Conservation (phyloP, 2,113 vertebrate genomes). For the Podilymbus podiceps region DNA sequence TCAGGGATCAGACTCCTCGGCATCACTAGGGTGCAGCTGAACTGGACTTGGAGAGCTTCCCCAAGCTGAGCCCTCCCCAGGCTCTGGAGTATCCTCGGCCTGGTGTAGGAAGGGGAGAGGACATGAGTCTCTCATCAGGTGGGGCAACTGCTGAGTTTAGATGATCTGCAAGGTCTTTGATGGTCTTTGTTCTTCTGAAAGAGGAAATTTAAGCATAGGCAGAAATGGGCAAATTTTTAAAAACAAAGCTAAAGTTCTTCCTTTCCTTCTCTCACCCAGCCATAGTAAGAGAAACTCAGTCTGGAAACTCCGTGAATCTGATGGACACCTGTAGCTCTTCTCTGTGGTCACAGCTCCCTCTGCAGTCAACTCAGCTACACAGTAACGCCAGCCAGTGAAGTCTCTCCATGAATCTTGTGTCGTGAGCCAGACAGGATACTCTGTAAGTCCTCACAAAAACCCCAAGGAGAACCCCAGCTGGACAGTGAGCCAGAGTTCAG, state of each 20-base stretch:
- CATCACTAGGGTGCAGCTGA: neutral
- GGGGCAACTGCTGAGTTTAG: neutral
- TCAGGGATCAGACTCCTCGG: neutral
- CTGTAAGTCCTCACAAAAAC: neutral
- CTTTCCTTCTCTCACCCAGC: neutral
- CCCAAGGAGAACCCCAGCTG: neutral
- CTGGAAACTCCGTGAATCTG: neutral
- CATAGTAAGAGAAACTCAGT: neutral
- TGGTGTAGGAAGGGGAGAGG: neutral
- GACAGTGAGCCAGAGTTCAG: neutral
- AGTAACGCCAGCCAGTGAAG: neutral
- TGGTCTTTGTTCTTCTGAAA: neutral
- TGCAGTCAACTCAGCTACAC: neutral
- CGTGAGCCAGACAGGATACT: neutral
- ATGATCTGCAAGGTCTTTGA: rapidly evolving
- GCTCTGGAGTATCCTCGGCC: neutral
- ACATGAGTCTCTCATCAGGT: neutral
- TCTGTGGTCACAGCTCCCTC: neutral
- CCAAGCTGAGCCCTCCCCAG: neutral
- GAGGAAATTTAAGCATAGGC: neutral
- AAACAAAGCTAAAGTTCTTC: neutral
- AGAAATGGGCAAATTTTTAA: neutral
- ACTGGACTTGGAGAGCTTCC: neutral
- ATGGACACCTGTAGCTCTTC: neutral
- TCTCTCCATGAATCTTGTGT: neutral